Base-by-base conservation (phyloP, 2,888 invertebrate species). In the Sarcophaga subvicina region DNA sequence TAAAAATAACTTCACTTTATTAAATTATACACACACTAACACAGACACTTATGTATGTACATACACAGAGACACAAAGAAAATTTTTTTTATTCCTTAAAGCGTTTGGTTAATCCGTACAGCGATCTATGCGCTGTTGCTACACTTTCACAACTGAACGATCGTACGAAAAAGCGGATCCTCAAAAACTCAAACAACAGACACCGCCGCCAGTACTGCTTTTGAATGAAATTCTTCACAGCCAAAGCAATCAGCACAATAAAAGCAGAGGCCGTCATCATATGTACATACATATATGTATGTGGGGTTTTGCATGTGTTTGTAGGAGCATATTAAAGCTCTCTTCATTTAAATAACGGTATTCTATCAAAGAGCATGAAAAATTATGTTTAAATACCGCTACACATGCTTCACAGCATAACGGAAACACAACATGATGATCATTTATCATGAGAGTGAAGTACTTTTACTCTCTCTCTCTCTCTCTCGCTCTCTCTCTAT, bases 1-100 rank as follows among this genome's bases (percentile, higher is more conserved):
- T 92, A 92, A 89, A 92, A 92, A 92, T 92, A 92, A 91, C 89
- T 89, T 86, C 80, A 85, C 88, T 87, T 75, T 86, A 59, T 78
- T 76, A 60, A 76, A 84, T 76, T 70, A 22, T 70, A 25, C n/a
- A 59, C 64, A 80, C 47, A 70, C 45, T 47, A 17, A 60, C n/a
- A 79, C n/a, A 63, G 17, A 25, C n/a, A 62, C 27, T 5, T 66
- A 59, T 47, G 22, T 67, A n/a, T 64, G 10, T n/a, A 77, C 70
- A 80, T 60, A 69, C 12, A 54, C 8, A 14, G 5, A 54, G 12
- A 54, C 17, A 14, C 17, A 54, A 54, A 54, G 5, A 54, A 78
- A 63, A 10, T 77, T 17, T 72, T 78, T 49, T 77, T 76, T 60
- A 54, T 70, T 79, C 20, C 14, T 45, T 14, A 10, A 49, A 49